Percentiles rank a stretch among this genome's conserved stretches.
phyloP scores from a whole-genome alignment of 2,113 vertebrate species.

The Talpa occidentalis region DNA sequence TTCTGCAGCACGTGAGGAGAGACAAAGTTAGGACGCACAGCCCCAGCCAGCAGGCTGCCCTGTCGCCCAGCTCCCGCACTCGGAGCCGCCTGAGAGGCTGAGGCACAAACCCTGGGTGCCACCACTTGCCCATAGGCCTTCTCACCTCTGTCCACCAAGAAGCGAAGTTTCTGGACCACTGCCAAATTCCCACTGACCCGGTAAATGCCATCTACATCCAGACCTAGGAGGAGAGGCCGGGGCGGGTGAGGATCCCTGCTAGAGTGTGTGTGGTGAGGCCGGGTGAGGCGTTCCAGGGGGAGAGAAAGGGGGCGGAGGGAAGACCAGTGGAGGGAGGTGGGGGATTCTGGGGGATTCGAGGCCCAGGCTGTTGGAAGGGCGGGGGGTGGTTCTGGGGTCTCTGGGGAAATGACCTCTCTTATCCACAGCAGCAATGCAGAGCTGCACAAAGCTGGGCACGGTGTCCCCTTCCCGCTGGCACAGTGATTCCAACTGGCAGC shows the following conservation, averaged over 20 bases:
- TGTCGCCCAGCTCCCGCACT: background rate
- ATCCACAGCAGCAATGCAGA: slow-evolving; percentile 93
- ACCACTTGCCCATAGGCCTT: slow-evolving; percentile 55
- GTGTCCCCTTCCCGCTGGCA: slow-evolving; percentile 91
- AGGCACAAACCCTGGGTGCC: background rate
- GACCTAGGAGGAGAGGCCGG: slow-evolving; percentile 83
- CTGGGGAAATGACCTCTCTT: slow-evolving; percentile 87
- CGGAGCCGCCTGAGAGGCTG: background rate
- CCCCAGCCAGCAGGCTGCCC: background rate
- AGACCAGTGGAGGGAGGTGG: background rate
- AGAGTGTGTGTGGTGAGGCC: background rate
- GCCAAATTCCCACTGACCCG: slow-evolving; percentile 95
- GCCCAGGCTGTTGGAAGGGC: background rate
- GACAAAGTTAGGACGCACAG: background rate
- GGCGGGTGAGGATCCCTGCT: background rate
- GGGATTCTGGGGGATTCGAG: background rate
- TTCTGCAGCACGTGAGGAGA: slow-evolving; percentile 87
- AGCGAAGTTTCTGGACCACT: slow-evolving; percentile 95
- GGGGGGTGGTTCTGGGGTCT: background rate
- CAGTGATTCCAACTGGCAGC: slow-evolving; percentile 92
- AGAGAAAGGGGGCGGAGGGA: background rate
- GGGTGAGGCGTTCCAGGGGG: background rate
- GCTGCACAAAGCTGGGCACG: slow-evolving; percentile 92
- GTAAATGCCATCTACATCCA: slow-evolving; percentile 95
- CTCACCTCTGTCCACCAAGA: slow-evolving; percentile 93